Evolutionary conservation across 2,113 vertebrate genomes (phyloP).

Genomic region (Oncorhynchus nerka): DNA sequence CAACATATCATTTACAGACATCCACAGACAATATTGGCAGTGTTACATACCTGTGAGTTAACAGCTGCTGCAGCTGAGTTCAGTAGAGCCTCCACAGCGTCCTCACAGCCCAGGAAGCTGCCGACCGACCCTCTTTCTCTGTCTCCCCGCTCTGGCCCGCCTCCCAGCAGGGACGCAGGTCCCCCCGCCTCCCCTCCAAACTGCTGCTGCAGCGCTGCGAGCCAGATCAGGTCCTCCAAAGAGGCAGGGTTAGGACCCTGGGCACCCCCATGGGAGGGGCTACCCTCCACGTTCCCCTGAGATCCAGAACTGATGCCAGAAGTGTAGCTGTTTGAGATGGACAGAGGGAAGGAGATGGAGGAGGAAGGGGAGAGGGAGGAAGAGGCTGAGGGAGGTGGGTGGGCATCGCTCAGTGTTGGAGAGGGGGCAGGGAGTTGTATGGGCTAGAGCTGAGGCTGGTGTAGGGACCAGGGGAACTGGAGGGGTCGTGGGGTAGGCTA

Average conservation of each 20-base stretch:
- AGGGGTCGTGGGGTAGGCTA: constrained; percentile 16
- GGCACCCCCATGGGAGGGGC: constrained; percentile 72
- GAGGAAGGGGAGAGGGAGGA: constrained; percentile 70
- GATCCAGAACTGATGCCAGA: constrained; percentile 67
- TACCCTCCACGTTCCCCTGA: constrained; percentile 82
- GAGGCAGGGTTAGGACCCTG: constrained; percentile 77
- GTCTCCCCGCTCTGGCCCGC: constrained; percentile 66
- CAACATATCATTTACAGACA: no score
- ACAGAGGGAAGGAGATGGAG: constrained; percentile 75
- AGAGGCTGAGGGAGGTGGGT: constrained; percentile 73
- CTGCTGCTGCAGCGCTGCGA: constrained; percentile 92
- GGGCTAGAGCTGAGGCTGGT: constrained; percentile 86
- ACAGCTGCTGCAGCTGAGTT: constrained; percentile 86
- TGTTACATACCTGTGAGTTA: constrained; percentile 82
- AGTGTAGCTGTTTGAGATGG: constrained; percentile 69
- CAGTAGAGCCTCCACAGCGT: constrained; percentile 91
- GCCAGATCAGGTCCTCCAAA: constrained; percentile 97
- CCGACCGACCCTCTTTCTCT: constrained; percentile 81
- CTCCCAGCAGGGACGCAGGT: constrained; percentile 66
- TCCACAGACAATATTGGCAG: background rate
- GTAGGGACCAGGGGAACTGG: no score
- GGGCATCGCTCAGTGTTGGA: constrained; percentile 91
- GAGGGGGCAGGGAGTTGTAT: constrained; percentile 95
- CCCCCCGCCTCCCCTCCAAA: constrained; percentile 89
- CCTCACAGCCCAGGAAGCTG: constrained; percentile 90